Percentiles rank a stretch among this genome's conserved stretches.
phyloP scores from a whole-genome alignment of 1,140 invertebrate genomes.

The Eufriesea mexicana region DNA sequence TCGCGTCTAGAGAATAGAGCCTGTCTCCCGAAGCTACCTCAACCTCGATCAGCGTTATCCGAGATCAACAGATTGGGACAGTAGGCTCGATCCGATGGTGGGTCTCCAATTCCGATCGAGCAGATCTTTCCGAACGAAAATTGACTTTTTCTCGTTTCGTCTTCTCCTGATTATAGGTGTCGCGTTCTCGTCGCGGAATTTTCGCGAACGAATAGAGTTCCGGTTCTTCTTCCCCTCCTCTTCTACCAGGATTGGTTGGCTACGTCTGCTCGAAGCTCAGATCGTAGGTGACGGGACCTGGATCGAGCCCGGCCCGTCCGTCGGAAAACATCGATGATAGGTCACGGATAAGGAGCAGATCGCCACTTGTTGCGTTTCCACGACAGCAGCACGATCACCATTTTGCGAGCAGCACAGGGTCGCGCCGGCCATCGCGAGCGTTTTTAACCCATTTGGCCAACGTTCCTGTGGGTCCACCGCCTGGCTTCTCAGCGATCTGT shows the following conservation, averaged over 20 bases:
- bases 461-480: neutral
- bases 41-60: neutral
- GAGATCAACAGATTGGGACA: too few relatives aligned
- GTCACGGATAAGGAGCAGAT: constrained; percentile 33
- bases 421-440: constrained; percentile 60
- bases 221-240: too few relatives aligned
- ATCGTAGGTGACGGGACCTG: constrained; percentile 34
- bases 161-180: too few relatives aligned
- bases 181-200: too few relatives aligned
- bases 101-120: too few relatives aligned
- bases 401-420: constrained; percentile 65
- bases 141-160: neutral
- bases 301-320: constrained; percentile 48
- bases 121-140: too few relatives aligned
- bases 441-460: constrained; percentile 73
- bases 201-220: too few relatives aligned
- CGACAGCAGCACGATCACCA: constrained; percentile 63
- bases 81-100: too few relatives aligned
- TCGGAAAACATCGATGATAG: constrained; percentile 54
- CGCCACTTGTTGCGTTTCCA: constrained; percentile 73
- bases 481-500: neutral
- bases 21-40: constrained; percentile 11
- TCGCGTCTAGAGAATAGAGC: constrained; percentile 5
- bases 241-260: neutral
- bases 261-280: neutral